phyloP scores from a whole-genome alignment of 2,113 vertebrate genomes.

The Callipepla squamata region DNA sequence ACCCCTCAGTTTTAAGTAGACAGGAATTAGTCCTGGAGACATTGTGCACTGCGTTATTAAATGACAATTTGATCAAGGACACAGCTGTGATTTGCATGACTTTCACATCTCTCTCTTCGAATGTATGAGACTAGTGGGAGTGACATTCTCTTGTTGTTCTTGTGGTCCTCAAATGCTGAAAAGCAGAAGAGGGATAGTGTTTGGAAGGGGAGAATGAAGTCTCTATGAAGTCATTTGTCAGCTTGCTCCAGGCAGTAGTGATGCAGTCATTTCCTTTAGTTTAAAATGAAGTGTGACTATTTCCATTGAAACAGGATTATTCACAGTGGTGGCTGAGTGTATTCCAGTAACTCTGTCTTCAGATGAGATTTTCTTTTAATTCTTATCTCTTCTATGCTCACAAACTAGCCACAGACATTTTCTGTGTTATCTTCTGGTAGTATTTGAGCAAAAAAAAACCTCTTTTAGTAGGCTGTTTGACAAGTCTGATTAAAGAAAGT shows the following conservation, averaged over 20 bases:
- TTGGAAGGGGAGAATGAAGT: background rate
- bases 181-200: background rate
- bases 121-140: background rate
- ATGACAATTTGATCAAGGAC: background rate
- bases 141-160: background rate
- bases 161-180: background rate
- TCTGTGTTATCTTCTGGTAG: background rate
- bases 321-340: background rate
- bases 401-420: background rate
- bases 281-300: background rate
- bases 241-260: background rate
- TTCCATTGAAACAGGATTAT: background rate
- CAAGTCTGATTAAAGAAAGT: background rate
- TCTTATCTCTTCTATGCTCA: background rate
- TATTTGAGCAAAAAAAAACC: background rate
- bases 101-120: background rate
- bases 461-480: background rate
- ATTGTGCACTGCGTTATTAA: accelerated
- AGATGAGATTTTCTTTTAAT: background rate
- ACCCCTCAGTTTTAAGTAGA: background rate
- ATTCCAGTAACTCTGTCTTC: background rate
- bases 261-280: background rate
- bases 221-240: background rate
- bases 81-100: background rate
- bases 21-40: background rate